phyloP scores from a whole-genome alignment of 2,797 vertebrate genomes.

The Huso huso region DNA sequence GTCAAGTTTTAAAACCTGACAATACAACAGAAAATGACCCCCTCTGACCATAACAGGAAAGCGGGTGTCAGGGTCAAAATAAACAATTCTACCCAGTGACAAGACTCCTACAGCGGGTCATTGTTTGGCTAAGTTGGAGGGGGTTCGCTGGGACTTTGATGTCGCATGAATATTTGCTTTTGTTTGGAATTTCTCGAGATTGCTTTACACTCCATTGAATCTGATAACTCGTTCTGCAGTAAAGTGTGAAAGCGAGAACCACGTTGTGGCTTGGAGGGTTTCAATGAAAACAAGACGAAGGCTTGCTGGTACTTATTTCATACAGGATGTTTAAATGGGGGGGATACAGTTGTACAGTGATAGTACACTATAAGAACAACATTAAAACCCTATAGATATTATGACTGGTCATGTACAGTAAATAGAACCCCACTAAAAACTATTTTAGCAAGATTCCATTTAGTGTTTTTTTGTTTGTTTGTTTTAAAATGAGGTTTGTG shows the following conservation, averaged over 20 bases:
- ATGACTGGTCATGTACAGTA: too few relatives aligned
- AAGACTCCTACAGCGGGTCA: constrained; percentile 33
- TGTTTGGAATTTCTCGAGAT: constrained; percentile 47
- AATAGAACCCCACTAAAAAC: too few relatives aligned
- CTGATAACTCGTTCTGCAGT: constrained; percentile 50
- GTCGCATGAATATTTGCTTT: constrained; percentile 45
- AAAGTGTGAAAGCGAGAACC: constrained; percentile 56
- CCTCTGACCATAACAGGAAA: constrained; percentile 23
- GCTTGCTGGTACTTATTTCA: neutral
- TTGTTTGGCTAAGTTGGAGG: constrained; percentile 36
- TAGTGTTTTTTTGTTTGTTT: too few relatives aligned
- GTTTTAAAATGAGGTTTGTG: too few relatives aligned
- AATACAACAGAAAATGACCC: constrained; percentile 43
- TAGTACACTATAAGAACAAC: too few relatives aligned
- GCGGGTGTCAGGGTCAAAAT: constrained; percentile 35
- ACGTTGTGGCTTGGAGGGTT: constrained; percentile 12
- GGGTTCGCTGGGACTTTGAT: constrained; percentile 47
- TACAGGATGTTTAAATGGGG: too few relatives aligned
- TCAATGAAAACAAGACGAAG: constrained; percentile 6
- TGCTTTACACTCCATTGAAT: constrained; percentile 50
- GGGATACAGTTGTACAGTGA: too few relatives aligned
- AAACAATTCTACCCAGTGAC: constrained; percentile 44
- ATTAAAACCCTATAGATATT: too few relatives aligned
- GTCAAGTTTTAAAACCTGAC: constrained; percentile 31
- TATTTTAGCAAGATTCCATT: too few relatives aligned